These are phyloP conservation scores for Iphiclides podalirius DNA, from an alignment of 2,888 invertebrate genomes.

Conservation along the genomic window DNA sequence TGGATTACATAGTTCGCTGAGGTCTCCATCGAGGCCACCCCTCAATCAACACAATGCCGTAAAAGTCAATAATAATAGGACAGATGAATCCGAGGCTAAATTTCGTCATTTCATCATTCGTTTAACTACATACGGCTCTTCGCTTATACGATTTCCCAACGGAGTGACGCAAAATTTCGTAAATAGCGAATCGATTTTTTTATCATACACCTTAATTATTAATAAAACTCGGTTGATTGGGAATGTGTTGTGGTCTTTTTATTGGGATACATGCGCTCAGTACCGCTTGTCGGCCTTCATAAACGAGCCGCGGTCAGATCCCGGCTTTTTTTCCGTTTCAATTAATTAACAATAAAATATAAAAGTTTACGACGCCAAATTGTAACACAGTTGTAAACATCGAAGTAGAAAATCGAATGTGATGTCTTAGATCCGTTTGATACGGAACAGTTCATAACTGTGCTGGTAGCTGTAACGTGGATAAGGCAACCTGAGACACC, in stretches of 20 bases:
- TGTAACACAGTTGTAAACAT: slow-evolving; percentile 74
- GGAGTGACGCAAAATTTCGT: background rate
- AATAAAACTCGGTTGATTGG: too few species aligned
- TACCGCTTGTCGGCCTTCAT: too few species aligned
- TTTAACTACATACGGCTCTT: too few species aligned
- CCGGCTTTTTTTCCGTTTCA: slow-evolving; percentile 37
- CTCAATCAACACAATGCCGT: too few species aligned
- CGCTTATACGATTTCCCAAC: background rate
- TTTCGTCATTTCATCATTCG: background rate
- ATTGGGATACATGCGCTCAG: too few species aligned
- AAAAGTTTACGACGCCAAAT: slow-evolving; percentile 69
- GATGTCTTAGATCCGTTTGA: slow-evolving; percentile 62
- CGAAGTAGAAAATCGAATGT: slow-evolving; percentile 68
- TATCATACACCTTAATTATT: too few species aligned
- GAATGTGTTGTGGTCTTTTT: too few species aligned
- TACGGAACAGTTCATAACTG: slow-evolving; percentile 40
- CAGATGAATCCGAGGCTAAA: too few species aligned
- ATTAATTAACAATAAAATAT: slow-evolving; percentile 62
- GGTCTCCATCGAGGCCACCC: too few species aligned
- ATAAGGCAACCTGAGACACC: slow-evolving; percentile 30
- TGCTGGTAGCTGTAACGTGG: slow-evolving; percentile 36
- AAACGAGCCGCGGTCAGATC: too few species aligned
- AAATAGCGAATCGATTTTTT: background rate
- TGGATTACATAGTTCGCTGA: too few species aligned
- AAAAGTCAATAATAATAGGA: too few species aligned